Base-by-base conservation (phyloP, 2,888 invertebrate genomes). In the Antheraea assamensis region DNA sequence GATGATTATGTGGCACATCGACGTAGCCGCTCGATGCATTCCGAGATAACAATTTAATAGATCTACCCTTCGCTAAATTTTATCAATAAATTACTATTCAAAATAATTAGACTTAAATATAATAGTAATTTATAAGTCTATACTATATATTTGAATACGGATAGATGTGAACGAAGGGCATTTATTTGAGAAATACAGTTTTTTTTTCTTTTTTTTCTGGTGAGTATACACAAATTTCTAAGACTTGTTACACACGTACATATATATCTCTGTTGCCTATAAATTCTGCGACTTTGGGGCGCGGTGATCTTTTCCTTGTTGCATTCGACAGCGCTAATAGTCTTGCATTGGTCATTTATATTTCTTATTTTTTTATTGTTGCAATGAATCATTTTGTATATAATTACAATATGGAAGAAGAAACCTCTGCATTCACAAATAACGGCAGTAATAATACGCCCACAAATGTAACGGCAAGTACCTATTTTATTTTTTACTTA, bases 351-450 rank as follows among this genome's bases (percentile, higher is more conserved):
- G 21, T 5, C 8, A 30, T 64, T 35, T 21, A 66, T 42, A 42
- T 31, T 66, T n/a, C 19, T 64, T n/a, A n/a, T 66, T n/a, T 30
- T 66, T 68, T n/a, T 61, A 42, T 42, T 42, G 13, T 42, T 75
- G 55, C 64, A 74, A 87, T 90, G 87, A 86, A 89, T 75, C 82
- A 86, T 21, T 81, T 87, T 78, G 79, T 87, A 47, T 88, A 80
- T 72, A 87, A 87, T 79, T 89, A 80, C 76, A 83, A 80, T 75
- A 81, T 86, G 78, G 90, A 89, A 55, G 90, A 91, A 52, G 84
- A 83, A 27, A 91, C 87, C 77, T 79, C 87, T 3, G 30, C 30
- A 64, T 90, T 90, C 80, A 87, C 89, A 47, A 83, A 87, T 21
- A 87, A 88, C 42, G 42, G 42, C n/a, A 83, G 80, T 75, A 90